phyloP scores from a whole-genome alignment of 2,888 invertebrate genomes.

The Xestia ashworthii region DNA sequence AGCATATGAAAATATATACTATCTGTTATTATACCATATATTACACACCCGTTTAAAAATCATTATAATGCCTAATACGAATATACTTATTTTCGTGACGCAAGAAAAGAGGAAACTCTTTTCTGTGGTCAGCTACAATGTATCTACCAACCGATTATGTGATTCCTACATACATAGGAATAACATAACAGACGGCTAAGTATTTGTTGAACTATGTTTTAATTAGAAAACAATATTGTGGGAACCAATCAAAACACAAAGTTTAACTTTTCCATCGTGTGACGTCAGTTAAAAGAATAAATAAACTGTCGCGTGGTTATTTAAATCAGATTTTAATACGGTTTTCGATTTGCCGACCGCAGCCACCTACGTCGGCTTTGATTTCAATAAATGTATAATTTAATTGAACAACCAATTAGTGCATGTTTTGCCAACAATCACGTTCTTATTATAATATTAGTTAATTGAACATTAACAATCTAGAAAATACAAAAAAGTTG shows the following conservation, averaged over 20 bases:
- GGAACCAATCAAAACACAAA: not conserved
- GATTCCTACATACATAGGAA: not conserved
- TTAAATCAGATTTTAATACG: slow-evolving; percentile 37
- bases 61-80: too few relatives aligned
- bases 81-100: not conserved
- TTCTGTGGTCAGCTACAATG: not conserved
- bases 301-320: slow-evolving; percentile 6
- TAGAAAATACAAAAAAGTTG: not conserved
- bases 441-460: slow-evolving; percentile 1
- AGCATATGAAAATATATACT: too few relatives aligned
- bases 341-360: slow-evolving; percentile 23
- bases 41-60: too few relatives aligned
- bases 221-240: slow-evolving; percentile 9
- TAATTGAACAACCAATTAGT: slow-evolving; percentile 23
- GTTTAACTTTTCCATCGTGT: slow-evolving; percentile 38
- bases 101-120: not conserved
- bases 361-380: slow-evolving; percentile 30
- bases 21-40: too few relatives aligned
- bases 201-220: not conserved
- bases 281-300: slow-evolving; percentile 15
- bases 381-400: not conserved
- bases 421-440: slow-evolving; percentile 49
- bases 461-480: not conserved
- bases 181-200: not conserved
- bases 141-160: not conserved